phyloP scores from a whole-genome alignment of 1,140 invertebrate genomes.

The Diprion similis region DNA sequence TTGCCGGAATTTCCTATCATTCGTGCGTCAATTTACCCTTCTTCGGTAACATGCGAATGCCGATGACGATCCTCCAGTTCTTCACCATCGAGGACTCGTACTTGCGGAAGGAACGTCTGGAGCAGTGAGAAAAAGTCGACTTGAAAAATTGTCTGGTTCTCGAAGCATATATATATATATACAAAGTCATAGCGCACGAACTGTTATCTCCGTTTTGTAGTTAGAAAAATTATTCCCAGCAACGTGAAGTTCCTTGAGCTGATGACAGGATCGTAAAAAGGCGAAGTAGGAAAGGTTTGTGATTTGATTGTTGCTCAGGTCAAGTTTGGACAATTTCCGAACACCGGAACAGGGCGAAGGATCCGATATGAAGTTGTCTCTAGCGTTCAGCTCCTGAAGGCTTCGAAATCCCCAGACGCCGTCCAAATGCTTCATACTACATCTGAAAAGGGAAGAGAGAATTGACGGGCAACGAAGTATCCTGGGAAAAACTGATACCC shows the following conservation, averaged over 20 bases:
- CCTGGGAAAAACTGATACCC: too few relatives aligned
- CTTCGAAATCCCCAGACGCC: constrained; percentile 23
- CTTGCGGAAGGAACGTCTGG: constrained; percentile 19
- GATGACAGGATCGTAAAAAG: constrained; percentile 20
- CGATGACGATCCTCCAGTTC: neutral
- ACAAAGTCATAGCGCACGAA: neutral
- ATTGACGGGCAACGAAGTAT: too few relatives aligned
- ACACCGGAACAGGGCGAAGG: constrained; percentile 21
- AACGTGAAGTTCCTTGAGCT: constrained; percentile 13
- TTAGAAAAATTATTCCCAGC: constrained; percentile 18
- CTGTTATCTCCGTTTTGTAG: constrained; percentile 18
- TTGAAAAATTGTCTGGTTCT: neutral
- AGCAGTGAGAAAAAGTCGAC: neutral
- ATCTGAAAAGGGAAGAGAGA: neutral
- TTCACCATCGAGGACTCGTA: constrained; percentile 23
- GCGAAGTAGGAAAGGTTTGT: constrained; percentile 11
- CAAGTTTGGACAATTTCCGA: constrained; percentile 11
- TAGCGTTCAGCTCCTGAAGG: constrained; percentile 10
- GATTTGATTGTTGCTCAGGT: constrained; percentile 22
- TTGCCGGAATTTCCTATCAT: too few relatives aligned
- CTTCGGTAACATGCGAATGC: neutral
- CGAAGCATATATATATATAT: too few relatives aligned
- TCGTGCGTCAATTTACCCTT: too few relatives aligned
- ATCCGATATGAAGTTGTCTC: constrained; percentile 23
- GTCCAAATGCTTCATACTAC: constrained; percentile 21